These are phyloP conservation scores for Falco biarmicus DNA, from an alignment of 2,797 vertebrate genomes.

Conservation along the genomic window DNA sequence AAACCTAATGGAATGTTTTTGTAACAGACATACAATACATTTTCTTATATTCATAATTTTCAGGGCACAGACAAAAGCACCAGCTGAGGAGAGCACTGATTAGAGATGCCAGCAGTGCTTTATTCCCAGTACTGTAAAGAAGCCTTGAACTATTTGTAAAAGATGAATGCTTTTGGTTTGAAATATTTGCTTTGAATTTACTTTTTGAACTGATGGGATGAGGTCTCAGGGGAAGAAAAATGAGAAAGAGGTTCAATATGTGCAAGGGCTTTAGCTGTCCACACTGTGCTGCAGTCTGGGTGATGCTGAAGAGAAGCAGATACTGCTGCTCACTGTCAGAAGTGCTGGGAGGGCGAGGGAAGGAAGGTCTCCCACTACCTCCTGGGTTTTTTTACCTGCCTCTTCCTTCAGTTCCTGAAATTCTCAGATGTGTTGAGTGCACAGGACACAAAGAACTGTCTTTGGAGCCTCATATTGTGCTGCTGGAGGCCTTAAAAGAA, in stretches of 20 bases:
- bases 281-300: background rate
- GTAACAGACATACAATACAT: background rate
- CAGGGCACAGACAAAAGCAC: background rate
- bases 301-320: background rate
- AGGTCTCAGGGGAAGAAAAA: background rate
- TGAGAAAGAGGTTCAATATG: background rate
- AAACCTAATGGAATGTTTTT: background rate
- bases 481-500: background rate
- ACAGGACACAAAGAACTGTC: background rate
- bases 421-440: background rate
- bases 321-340: background rate
- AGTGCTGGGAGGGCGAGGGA: background rate
- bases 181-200: conserved; percentile 24
- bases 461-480: background rate
- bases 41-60: background rate
- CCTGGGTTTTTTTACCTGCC: background rate
- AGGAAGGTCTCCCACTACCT: background rate
- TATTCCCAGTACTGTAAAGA: background rate
- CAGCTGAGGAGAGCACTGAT: background rate
- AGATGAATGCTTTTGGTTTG: background rate
- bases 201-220: background rate
- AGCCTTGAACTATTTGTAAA: background rate
- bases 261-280: background rate
- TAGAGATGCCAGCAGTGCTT: background rate
- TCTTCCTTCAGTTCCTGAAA: conserved; percentile 1